Evolutionary conservation across 1,140 invertebrate genomes (phyloP).

Genomic region (Drosophila nasuta): DNA sequence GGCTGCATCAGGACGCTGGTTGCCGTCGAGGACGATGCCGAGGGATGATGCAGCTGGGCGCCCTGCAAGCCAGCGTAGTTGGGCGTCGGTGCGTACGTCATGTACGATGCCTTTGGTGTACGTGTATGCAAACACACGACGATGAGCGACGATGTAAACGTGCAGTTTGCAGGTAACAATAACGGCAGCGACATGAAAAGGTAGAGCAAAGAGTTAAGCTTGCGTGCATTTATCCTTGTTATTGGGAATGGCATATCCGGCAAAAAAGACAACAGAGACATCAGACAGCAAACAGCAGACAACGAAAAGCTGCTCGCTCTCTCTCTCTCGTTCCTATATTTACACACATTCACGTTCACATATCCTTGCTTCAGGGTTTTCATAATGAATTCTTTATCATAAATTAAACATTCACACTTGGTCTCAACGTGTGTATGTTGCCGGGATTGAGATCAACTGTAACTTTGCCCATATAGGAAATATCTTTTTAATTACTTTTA

Average conservation of each 20-base stretch:
- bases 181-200: constrained; percentile 60
- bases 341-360: neutral
- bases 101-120: constrained; percentile 59
- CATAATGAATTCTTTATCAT: constrained; percentile 16
- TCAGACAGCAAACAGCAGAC: neutral
- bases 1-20: constrained; percentile 67
- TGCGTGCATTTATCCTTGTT: constrained; percentile 48
- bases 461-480: constrained; percentile 15
- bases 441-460: constrained; percentile 2
- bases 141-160: constrained; percentile 15
- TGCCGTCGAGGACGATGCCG: constrained; percentile 36
- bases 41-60: constrained; percentile 48
- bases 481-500: constrained; percentile 23
- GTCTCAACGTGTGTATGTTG: neutral
- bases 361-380: neutral
- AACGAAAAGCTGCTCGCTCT: neutral
- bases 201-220: constrained; percentile 54
- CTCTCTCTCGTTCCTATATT: neutral
- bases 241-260: constrained; percentile 43
- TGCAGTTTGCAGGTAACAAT: constrained; percentile 1
- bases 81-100: constrained; percentile 70
- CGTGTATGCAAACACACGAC: constrained; percentile 32
- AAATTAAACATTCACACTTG: constrained; percentile 4
- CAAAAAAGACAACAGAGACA: neutral
- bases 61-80: constrained; percentile 58